Conservation (phyloP, 2,113 vertebrate species). For the Cinclus cinclus region DNA sequence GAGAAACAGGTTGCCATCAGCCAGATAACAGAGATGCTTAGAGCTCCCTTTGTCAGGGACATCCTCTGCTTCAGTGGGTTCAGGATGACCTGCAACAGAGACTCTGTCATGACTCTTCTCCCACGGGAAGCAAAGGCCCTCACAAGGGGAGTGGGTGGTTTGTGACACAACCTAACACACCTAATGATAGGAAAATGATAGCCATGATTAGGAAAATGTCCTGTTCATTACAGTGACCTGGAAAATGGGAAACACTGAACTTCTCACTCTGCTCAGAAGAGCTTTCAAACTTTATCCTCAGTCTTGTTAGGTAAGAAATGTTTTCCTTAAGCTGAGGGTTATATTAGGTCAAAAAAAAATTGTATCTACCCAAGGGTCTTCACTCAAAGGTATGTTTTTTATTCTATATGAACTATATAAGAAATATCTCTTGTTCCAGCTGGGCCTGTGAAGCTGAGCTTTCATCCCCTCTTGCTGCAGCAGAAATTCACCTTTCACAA, state of each 20-base stretch:
- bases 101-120: accelerated
- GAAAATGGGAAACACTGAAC: background rate
- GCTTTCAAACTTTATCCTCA: background rate
- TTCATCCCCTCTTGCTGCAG: background rate
- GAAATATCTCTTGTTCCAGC: background rate
- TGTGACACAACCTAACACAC: background rate
- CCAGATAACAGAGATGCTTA: constrained; percentile 66
- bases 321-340: background rate
- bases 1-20: constrained; percentile 69
- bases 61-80: constrained; percentile 62
- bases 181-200: background rate
- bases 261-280: background rate
- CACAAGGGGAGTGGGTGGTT: background rate
- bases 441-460: background rate
- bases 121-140: background rate
- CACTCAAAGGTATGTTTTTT: background rate
- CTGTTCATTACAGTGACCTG: background rate
- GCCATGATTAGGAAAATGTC: background rate
- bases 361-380: background rate
- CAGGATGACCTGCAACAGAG: constrained; percentile 59
- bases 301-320: background rate
- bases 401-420: background rate
- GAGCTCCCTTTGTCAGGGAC: constrained; percentile 8
- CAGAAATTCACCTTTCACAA: background rate
- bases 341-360: background rate